Evolutionary conservation across 2,888 invertebrate species (phyloP).

Genomic region (Heliconius cydno): DNA sequence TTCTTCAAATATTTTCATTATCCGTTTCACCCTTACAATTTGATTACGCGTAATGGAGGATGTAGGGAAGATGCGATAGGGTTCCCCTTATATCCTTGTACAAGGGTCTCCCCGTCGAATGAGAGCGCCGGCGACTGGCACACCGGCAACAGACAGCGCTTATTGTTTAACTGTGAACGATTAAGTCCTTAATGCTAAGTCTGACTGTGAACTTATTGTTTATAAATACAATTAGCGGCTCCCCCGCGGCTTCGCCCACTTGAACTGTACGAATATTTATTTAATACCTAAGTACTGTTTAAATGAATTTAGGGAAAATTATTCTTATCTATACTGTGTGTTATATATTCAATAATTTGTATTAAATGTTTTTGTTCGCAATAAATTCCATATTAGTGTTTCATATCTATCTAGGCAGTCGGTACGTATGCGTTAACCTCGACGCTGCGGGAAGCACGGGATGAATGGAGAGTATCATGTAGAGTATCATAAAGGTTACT

Average conservation of each 20-base stretch:
- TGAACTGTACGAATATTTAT: no score
- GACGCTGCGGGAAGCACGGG: no score
- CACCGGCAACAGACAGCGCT: background rate
- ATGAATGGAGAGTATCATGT: no score
- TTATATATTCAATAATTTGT: no score
- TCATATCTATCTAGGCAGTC: no score
- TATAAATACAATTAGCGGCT: background rate
- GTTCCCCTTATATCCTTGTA: background rate
- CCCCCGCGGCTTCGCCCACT: no score
- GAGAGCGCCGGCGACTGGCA: conserved; percentile 31
- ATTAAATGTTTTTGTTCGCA: no score
- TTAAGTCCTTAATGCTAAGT: background rate
- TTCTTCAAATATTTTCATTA: conserved; percentile 51
- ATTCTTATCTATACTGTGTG: no score
- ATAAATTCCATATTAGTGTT: no score
- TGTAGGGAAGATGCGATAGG: conserved; percentile 27
- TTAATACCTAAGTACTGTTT: background rate
- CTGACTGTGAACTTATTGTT: background rate
- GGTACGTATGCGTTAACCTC: no score
- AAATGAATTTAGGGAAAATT: no score
- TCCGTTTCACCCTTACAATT: conserved; percentile 52
- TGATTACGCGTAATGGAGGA: conserved; percentile 50
- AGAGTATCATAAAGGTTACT: no score
- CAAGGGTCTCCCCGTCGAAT: conserved; percentile 16
- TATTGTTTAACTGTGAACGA: conserved; percentile 6